Evolutionary conservation across 2,113 vertebrate genomes (phyloP), one percentile per base, ranked within the genome.

Genomic region (Leptosomus discolor): DNA sequence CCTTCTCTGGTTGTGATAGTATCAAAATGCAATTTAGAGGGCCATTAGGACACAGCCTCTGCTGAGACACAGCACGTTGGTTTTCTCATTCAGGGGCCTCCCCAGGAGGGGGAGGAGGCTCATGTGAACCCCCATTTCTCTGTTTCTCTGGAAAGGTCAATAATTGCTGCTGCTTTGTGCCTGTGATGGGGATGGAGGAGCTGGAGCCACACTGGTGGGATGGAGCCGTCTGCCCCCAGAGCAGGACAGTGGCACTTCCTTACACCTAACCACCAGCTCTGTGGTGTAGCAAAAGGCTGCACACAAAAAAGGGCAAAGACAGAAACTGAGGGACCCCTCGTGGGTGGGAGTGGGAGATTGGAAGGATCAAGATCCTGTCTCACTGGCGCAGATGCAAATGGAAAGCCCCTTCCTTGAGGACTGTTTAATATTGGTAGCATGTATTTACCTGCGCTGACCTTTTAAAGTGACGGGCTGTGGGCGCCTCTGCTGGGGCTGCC

Each of bases 1-100:
- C 92, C 95, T 75, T 54, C 63, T 77, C 26, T 69, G 74, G 58
- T 92, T 75, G 50, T 74, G 63, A 12, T 8, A 65, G 48, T 54
- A 92, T 58, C 50, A 88, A 70, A 95, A 94, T 30, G 64, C 84
- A 94, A 81, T 96, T 94, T 92, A 75, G 53, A 94, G 80, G 37
- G 60, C 85, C 51, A n/a, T 84, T 74, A 93, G 86, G 65, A 75
- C 56, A 39, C 5, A 19, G 88, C 1, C 34, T 48, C 15, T 67
- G 61, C 36, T 48, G 14, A 45, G 92, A 75, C 73, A 89, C 4
- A 16, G 89, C 32, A 26, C 0, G 0, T 79, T 0, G 0, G 39
- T 53, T 87, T 96, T 78, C 53, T 92, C 94, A 92, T 94, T 89
- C 57, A 91, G 69, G 71, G 91, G 61, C 50, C 92, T 65, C 77